Percentiles rank a stretch among this genome's conserved stretches.
Conservation (phyloP, 2,888 invertebrate genomes). For the Tachina fera region DNA sequence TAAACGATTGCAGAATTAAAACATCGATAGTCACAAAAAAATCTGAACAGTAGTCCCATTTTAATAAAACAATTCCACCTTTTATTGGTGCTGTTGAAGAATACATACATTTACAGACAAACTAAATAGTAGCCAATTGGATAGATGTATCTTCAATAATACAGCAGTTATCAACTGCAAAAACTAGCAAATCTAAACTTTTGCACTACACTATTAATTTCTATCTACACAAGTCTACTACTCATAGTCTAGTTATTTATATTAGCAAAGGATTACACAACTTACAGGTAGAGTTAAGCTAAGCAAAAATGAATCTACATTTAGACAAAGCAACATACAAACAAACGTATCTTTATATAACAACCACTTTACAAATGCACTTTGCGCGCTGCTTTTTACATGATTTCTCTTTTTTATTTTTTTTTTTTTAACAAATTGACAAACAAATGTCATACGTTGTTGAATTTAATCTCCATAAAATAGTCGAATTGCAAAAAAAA, state of each 20-base stretch:
- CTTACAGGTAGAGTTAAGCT: conserved; percentile 25
- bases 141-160: too few species aligned
- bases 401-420: background rate
- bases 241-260: background rate
- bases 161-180: too few species aligned
- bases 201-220: conserved; percentile 12
- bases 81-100: too few species aligned
- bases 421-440: conserved; percentile 24
- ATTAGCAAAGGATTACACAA: conserved; percentile 55
- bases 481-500: conserved; percentile 4
- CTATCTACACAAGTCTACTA: background rate
- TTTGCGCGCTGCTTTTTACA: conserved; percentile 4
- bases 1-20: too few species aligned
- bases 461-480: conserved; percentile 31
- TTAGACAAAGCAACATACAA: background rate
- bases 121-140: too few species aligned
- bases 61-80: too few species aligned
- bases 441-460: conserved; percentile 58
- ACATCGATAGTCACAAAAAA: too few species aligned
- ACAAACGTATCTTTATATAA: conserved; percentile 36
- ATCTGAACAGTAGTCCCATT: too few species aligned
- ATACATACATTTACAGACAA: too few species aligned
- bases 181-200: background rate
- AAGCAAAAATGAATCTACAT: conserved; percentile 22
- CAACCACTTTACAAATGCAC: conserved; percentile 35